A percentile compares a stretch with the other conserved stretches of the same genome.
Conservation (phyloP, 2,113 vertebrate genomes). For the Holacanthus passer region DNA sequence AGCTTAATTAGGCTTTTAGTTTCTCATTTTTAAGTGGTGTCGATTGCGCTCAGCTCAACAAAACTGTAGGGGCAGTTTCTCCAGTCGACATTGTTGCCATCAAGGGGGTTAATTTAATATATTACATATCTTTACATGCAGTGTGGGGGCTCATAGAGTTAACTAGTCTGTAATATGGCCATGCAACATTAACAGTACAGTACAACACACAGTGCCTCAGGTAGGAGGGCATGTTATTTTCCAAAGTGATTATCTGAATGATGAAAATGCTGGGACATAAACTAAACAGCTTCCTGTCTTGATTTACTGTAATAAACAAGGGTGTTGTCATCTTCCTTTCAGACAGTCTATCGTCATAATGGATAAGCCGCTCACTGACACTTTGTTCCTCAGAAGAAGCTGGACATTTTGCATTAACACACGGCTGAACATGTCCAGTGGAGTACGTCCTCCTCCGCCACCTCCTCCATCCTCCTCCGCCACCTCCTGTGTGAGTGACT, state of each 20-base stretch:
- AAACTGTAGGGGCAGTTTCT: background rate
- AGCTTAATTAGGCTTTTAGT: background rate
- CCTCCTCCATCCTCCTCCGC: too few relatives aligned
- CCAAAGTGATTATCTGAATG: background rate
- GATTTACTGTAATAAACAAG: constrained; percentile 21
- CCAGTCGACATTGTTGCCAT: background rate
- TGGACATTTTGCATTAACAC: too few relatives aligned
- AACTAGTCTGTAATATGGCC: background rate
- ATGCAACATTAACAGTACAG: background rate
- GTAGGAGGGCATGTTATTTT: background rate
- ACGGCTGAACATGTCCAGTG: too few relatives aligned
- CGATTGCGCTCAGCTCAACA: background rate
- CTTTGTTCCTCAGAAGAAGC: too few relatives aligned
- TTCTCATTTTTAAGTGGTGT: background rate
- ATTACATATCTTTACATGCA: background rate
- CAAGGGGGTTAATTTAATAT: background rate
- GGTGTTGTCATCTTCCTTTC: background rate
- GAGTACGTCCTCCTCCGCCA: too few relatives aligned
- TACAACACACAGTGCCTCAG: too few relatives aligned
- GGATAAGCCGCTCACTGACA: background rate
- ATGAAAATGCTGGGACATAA: background rate
- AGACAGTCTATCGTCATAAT: constrained; percentile 27
- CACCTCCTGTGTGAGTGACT: too few relatives aligned
- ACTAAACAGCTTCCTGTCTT: background rate
- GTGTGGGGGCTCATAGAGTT: background rate